Evolutionary conservation across 2,113 vertebrate genomes (phyloP).

Genomic region (Hippocampus zosterae): DNA sequence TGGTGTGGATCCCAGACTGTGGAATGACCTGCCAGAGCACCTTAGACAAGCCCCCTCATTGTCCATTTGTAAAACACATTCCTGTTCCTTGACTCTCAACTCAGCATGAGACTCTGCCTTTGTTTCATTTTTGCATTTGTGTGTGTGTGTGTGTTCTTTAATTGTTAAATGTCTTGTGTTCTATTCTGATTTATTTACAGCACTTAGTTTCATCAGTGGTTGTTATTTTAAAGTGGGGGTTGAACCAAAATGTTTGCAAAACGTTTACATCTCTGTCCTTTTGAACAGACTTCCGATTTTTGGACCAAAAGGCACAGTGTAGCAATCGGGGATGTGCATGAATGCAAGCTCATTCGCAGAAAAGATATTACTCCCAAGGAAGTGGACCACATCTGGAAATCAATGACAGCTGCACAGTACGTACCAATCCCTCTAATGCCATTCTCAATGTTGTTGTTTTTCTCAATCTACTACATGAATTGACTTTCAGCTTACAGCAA

Average conservation of each 20-base stretch:
- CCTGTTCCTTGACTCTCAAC: too few species aligned
- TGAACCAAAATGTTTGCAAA: background rate
- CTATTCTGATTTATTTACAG: too few species aligned
- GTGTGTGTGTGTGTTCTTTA: too few species aligned
- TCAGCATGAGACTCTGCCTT: too few species aligned
- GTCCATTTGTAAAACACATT: too few species aligned
- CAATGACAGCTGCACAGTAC: constrained; percentile 58
- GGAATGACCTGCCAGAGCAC: too few species aligned
- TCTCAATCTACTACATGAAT: background rate
- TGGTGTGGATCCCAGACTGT: too few species aligned
- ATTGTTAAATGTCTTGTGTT: too few species aligned
- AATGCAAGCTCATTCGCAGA: constrained; percentile 64
- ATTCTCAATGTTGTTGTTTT: background rate
- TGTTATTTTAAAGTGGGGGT: too few species aligned
- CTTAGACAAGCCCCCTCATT: too few species aligned
- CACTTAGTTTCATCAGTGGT: too few species aligned
- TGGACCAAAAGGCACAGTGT: constrained; percentile 68
- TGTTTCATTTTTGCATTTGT: too few species aligned
- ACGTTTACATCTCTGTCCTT: background rate
- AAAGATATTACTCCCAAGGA: constrained; percentile 58
- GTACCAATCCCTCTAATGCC: constrained; percentile 7
- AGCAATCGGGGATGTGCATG: constrained; percentile 60
- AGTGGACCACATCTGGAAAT: constrained; percentile 64
- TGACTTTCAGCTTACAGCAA: constrained; percentile 50
- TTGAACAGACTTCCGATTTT: constrained; percentile 51